Conservation (phyloP, 1,140 invertebrate species). For the Megathymus violae region DNA sequence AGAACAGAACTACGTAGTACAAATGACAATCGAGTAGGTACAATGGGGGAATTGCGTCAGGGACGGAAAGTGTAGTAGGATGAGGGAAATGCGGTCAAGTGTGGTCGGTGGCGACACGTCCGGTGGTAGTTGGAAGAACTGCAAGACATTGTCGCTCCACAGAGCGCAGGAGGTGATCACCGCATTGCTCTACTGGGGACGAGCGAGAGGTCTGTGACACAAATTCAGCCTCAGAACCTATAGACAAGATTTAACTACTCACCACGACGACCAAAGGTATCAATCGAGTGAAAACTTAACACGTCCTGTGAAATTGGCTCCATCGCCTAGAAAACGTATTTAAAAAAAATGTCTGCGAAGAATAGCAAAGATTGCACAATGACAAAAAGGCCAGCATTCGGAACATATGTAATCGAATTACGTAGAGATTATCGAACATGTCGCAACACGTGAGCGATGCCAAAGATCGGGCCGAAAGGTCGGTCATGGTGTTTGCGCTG, state of each 20-base stretch:
- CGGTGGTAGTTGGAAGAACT: too few species aligned
- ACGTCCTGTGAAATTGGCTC: too few species aligned
- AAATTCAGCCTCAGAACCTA: too few species aligned
- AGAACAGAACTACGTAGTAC: slow-evolving; percentile 30
- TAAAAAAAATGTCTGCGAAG: too few species aligned
- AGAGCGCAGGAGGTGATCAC: too few species aligned
- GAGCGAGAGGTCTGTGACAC: too few species aligned
- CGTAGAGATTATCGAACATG: slow-evolving; percentile 42
- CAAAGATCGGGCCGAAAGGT: slow-evolving; percentile 44
- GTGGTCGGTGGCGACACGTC: slow-evolving; percentile 36
- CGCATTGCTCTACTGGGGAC: too few species aligned
- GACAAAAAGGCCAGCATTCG: slow-evolving; percentile 6
- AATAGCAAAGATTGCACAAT: not conserved
- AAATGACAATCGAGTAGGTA: slow-evolving; percentile 22
- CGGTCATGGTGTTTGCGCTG: slow-evolving; percentile 54
- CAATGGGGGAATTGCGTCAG: slow-evolving; percentile 59
- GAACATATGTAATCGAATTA: slow-evolving; percentile 19
- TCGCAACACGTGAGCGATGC: slow-evolving; percentile 41
- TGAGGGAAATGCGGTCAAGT: slow-evolving; percentile 41
- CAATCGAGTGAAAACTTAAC: too few species aligned
- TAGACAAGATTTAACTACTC: too few species aligned
- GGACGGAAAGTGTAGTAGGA: slow-evolving; percentile 57
- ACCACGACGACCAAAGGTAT: too few species aligned
- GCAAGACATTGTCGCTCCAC: too few species aligned
- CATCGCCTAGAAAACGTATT: too few species aligned